Evolutionary conservation across 2,797 vertebrate genomes (phyloP).

Genomic region (Myripristis jacobus): DNA sequence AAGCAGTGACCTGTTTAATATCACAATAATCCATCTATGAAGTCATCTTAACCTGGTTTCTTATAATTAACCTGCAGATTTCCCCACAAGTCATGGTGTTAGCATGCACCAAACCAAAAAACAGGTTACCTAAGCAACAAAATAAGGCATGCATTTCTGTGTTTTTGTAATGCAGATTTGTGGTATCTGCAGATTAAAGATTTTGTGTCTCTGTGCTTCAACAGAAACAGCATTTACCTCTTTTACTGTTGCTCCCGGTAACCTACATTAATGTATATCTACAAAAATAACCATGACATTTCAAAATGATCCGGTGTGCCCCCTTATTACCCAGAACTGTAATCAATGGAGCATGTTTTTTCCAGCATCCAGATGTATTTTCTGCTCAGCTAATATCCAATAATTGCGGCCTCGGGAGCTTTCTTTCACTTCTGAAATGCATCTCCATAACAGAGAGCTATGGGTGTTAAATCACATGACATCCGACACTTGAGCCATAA

Average conservation of each 20-base stretch:
- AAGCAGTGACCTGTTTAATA: too few species aligned
- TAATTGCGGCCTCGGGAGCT: slow-evolving; percentile 5
- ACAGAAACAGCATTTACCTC: not conserved
- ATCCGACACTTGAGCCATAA: slow-evolving; percentile 34
- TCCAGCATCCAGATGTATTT: not conserved
- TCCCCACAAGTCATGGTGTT: too few species aligned
- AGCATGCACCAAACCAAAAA: too few species aligned
- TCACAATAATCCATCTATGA: too few species aligned
- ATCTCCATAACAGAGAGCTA: slow-evolving; percentile 17
- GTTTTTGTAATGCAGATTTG: not conserved
- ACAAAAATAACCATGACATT: not conserved
- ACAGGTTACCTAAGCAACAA: too few species aligned
- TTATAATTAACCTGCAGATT: too few species aligned
- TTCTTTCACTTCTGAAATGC: slow-evolving; percentile 18
- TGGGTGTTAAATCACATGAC: slow-evolving; percentile 34
- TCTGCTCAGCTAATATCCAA: slow-evolving; percentile 21
- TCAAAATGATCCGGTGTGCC: not conserved
- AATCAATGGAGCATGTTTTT: slow-evolving; percentile 15
- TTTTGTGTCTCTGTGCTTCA: not conserved
- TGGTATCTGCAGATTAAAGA: not conserved
- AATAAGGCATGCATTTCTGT: too few species aligned
- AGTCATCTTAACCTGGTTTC: too few species aligned
- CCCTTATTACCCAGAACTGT: not conserved
- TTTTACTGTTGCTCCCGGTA: not conserved
- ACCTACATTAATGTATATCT: not conserved